Percentiles rank a stretch among this genome's conserved stretches.
Conservation (phyloP, 2,797 vertebrate species). For the Phataginus tetradactyla region DNA sequence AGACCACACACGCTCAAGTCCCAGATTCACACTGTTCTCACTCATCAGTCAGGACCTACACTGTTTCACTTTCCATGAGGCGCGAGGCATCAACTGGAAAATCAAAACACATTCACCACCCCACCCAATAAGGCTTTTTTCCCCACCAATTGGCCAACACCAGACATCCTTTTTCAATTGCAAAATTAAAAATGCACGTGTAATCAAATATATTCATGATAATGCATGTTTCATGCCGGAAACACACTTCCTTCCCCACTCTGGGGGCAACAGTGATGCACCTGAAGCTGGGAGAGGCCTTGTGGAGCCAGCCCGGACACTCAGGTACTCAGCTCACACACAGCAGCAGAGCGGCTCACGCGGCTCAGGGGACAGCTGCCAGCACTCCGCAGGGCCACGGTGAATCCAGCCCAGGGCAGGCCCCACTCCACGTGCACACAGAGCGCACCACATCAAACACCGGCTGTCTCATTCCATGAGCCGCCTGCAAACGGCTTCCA, state of each 20-base stretch:
- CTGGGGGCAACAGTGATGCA: neutral
- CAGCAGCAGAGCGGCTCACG: neutral
- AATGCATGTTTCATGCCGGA: neutral
- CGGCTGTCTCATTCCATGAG: neutral
- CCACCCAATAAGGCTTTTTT: neutral
- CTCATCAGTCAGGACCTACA: neutral
- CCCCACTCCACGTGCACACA: accelerated
- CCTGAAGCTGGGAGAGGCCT: neutral
- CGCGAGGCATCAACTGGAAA: neutral
- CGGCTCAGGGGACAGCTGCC: neutral
- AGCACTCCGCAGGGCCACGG: neutral
- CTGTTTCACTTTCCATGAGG: neutral
- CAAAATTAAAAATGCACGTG: neutral
- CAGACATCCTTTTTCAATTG: neutral
- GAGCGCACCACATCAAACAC: too few relatives aligned
- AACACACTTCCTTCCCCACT: neutral
- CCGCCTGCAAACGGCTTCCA: neutral
- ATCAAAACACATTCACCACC: neutral
- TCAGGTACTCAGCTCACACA: neutral
- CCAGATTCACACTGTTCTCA: neutral
- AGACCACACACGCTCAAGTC: neutral
- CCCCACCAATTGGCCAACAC: neutral
- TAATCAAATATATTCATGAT: neutral
- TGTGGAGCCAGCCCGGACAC: too few relatives aligned
- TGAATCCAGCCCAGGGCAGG: neutral